These are phyloP conservation scores for Agrochola lota DNA, from an alignment of 2,888 invertebrate genomes.

Conservation along the genomic window DNA sequence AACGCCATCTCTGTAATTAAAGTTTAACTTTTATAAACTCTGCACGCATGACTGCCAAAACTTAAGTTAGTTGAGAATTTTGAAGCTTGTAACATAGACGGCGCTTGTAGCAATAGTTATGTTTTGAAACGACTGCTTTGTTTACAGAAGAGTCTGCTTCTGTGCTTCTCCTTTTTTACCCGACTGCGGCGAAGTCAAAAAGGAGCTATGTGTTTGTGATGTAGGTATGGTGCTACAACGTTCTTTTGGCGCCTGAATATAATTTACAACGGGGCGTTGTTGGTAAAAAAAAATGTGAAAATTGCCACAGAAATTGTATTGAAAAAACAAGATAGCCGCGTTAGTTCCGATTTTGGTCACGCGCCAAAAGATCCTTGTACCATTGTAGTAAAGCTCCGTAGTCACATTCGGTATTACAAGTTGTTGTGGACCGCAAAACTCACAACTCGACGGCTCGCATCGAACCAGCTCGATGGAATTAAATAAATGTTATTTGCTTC, in stretches of 20 bases:
- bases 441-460: too few species aligned
- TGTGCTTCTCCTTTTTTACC: background rate
- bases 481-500: too few species aligned
- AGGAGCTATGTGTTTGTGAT: background rate
- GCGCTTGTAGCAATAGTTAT: background rate
- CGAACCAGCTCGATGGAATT: too few species aligned
- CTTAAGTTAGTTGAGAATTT: background rate
- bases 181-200: too few species aligned
- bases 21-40: background rate
- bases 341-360: background rate
- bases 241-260: too few species aligned
- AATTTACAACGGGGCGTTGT: background rate
- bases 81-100: background rate
- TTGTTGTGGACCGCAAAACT: too few species aligned
- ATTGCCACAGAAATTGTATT: too few species aligned
- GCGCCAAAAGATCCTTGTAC: background rate
- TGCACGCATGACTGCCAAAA: background rate
- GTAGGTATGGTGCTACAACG: background rate
- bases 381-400: too few species aligned
- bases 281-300: background rate
- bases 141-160: background rate
- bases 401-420: too few species aligned
- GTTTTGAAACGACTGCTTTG: background rate
- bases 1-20: slow-evolving; percentile 14
- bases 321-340: background rate